phyloP scores from a whole-genome alignment of 2,797 vertebrate genomes.

The Lindbergichthys nudifrons region DNA sequence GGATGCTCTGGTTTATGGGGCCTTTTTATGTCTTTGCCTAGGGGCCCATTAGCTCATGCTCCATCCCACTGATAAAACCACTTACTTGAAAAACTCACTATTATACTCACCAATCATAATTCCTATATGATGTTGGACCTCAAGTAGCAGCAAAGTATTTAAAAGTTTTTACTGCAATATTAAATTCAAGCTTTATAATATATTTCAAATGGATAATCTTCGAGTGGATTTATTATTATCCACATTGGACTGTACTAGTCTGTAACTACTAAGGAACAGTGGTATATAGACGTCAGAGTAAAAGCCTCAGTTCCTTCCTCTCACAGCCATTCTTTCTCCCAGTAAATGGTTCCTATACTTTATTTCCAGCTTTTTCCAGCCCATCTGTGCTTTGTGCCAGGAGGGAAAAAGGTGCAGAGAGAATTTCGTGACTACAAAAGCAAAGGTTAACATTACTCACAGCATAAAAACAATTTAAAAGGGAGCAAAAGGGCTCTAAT shows the following conservation, averaged over 20 bases:
- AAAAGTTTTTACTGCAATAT: conserved; percentile 11
- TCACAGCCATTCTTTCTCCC: conserved; percentile 60
- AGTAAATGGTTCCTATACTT: conserved; percentile 82
- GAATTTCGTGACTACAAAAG: conserved; percentile 87
- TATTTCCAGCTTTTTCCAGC: conserved; percentile 74
- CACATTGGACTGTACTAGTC: conserved; percentile 3
- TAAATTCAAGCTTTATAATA: conserved; percentile 5
- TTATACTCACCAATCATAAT: conserved; percentile 8
- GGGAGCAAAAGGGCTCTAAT: conserved; percentile 87
- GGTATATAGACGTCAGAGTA: conserved; percentile 45
- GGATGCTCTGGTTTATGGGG: background rate
- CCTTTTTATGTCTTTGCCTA: background rate
- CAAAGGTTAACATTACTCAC: conserved; percentile 88
- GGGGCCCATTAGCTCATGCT: conserved; percentile 3
- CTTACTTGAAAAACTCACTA: background rate
- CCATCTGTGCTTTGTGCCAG: conserved; percentile 81
- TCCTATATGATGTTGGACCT: conserved; percentile 2
- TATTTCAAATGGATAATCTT: conserved; percentile 20
- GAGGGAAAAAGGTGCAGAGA: conserved; percentile 78
- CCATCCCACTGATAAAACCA: conserved; percentile 9
- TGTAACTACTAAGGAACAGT: conserved; percentile 31
- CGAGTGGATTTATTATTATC: conserved; percentile 34
- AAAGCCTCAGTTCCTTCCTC: conserved; percentile 63
- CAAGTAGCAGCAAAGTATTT: conserved; percentile 16
- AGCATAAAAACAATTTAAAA: conserved; percentile 89